A percentile compares a stretch with the other conserved stretches of the same genome.
Evolutionary conservation across 2,888 invertebrate genomes (phyloP).

Genomic region (Tetanocera ferruginea): DNA sequence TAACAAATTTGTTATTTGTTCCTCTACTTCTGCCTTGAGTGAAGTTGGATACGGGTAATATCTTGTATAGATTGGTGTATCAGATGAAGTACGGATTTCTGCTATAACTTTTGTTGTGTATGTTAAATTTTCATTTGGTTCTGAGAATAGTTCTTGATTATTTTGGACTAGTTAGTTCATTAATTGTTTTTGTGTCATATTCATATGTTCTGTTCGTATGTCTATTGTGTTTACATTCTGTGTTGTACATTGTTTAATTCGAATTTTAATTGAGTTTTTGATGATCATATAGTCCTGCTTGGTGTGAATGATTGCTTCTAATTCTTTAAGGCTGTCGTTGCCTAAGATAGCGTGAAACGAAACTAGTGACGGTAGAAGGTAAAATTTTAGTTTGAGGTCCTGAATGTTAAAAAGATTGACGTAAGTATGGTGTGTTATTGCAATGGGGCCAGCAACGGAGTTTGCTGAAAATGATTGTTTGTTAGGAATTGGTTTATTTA

Average conservation of each 20-base stretch:
- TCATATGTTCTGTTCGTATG: no score
- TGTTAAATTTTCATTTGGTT: no score
- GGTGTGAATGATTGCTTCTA: no score
- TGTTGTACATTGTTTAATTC: neutral
- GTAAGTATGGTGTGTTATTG: no score
- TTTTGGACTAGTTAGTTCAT: no score
- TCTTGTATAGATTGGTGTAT: neutral
- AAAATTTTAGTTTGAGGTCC: slow-evolving; percentile 4
- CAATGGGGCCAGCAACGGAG: no score
- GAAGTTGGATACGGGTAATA: slow-evolving; percentile 1
- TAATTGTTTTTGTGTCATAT: no score
- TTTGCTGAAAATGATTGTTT: slow-evolving; percentile 14
- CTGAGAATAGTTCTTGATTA: no score
- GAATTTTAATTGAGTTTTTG: neutral
- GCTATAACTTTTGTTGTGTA: no score
- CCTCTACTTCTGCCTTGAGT: neutral
- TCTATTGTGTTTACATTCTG: neutral
- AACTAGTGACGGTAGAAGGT: neutral
- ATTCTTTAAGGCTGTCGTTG: no score
- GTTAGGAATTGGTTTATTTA: no score
- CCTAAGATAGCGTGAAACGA: neutral
- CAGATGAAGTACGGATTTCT: neutral
- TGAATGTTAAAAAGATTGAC: slow-evolving; percentile 32
- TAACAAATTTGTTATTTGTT: no score
- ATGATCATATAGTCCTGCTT: neutral